Evolutionary conservation across 2,113 vertebrate species (phyloP), one percentile per base, ranked within the genome.

Genomic region (Sminthopsis crassicaudata): DNA sequence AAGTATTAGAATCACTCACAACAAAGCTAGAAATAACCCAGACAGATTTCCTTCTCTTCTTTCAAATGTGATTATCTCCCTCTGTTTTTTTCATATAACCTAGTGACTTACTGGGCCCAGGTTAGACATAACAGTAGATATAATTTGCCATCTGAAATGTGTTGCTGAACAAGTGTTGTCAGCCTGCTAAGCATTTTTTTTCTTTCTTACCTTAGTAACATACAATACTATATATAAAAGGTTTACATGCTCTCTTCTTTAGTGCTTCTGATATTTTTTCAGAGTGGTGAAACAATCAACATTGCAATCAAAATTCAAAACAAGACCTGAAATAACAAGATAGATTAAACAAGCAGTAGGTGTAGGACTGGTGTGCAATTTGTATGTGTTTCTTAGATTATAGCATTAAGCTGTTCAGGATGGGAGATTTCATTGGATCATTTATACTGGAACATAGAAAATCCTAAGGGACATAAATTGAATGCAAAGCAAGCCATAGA

Each of bases 11-110:
- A 95, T 97, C 53, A 95, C 93, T 97, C 96, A 36, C 96, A 94
- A 96, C 93, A 98, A 97, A 97, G 88, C 96, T 97, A 95, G 93
- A 98, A 97, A 97, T 97, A 96, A 67, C 90, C 96, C 95, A 60
- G 96, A n/a, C 90, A 89, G 91, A 91, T 96, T 97, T 95, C 67
- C 53, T 97, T 88, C 89, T 96, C 93, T 96, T 92, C 57, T 94
- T 95, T 96, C 90, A 95, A 94, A 96, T 36, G 94, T 90, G 95
- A 96, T 91, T 97, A 94, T 96, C 27, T 95, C 97, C 36, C 95
- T 96, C 2, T 96, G 27, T 55, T 95, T 46, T 46, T 67, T 91
- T 92, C 60, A 96, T 94, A 94, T 92, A 96, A 92, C 89, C 51
- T 96, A 94, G 92, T 94, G 94, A 94, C 92, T 97, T 96, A 91